Base-by-base conservation (phyloP, 2,797 vertebrate genomes). In the Passerculus sandwichensis region DNA sequence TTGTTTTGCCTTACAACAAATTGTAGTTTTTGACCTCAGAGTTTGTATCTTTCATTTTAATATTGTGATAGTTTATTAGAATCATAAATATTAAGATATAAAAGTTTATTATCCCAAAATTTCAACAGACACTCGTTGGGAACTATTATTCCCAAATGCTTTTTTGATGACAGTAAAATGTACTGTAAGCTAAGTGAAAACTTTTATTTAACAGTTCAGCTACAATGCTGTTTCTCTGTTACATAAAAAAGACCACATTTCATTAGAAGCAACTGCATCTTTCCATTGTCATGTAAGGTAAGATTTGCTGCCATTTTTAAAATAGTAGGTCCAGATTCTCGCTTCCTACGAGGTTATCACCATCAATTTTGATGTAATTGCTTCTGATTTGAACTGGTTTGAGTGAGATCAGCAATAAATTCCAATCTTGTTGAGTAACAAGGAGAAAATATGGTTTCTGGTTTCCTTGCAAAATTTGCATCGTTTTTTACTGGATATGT, bases 11-110 rank as follows among this genome's bases (percentile, higher is more conserved):
- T 96, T 96, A 94, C 92, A 97, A 97, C 96, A 97, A 97, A 95
- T 97, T 94, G 90, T 88, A 94, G 67, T 91, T 95, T 97, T 97
- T 97, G 96, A 97, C 97, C 96, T 97, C 67, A 80, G 87, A 96
- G 91, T 97, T 97, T 94, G 95, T 94, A 85, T 97, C 85, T 95
- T 97, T 96, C 89, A 91, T 94, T 95, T 97, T 93, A 97, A 96
- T 97, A 97, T 94, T 96, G 92, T 88, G 54, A 73, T 96, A 94
- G 89, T 96, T 97, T 97, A 97, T 97, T 96, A 94, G 91, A 96
- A 96, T 97, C 95, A 95, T 98, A 97, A 98, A 97, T 98, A 97
- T 95, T 96, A 96, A 93, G 89, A 93, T 86, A 82, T 96, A 96
- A 96, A 94, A 93, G 62, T 96, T 97, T 96, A 95, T 94, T 96